Evolutionary conservation across 2,113 vertebrate species (phyloP).

Genomic region (Actenoides hombroni): DNA sequence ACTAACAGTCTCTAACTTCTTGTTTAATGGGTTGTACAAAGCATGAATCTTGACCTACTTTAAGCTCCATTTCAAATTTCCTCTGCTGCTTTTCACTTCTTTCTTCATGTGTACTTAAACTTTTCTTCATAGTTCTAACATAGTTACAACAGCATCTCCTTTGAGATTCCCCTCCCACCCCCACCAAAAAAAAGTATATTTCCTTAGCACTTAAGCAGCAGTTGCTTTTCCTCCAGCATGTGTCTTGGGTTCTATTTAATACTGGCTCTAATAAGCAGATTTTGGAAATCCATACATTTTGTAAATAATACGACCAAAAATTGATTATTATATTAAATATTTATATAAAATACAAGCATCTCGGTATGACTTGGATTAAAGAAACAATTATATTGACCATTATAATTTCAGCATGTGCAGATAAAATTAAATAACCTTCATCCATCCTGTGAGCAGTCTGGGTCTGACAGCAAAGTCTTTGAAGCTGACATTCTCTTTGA

Average conservation of each 20-base stretch:
- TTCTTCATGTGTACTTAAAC: neutral
- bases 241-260: neutral
- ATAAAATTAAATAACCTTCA: slow-evolving; percentile 26
- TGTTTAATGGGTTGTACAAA: neutral
- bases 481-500: slow-evolving; percentile 34
- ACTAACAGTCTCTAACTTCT: neutral
- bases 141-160: neutral
- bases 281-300: neutral
- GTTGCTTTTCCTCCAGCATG: neutral
- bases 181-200: fast-evolving
- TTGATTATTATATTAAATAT: neutral
- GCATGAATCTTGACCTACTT: neutral
- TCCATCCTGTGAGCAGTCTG: neutral
- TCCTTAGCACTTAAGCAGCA: neutral
- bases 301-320: neutral
- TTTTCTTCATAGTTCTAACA: neutral
- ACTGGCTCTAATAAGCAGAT: neutral
- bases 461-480: slow-evolving; percentile 39
- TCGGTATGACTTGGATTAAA: neutral
- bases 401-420: neutral
- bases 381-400: neutral
- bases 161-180: neutral
- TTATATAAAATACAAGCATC: neutral
- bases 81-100: neutral
- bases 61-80: neutral